Evolutionary conservation across 2,888 invertebrate species (phyloP), one percentile per base, ranked within the genome.

Genomic region (Eustalomyia histrio): DNA sequence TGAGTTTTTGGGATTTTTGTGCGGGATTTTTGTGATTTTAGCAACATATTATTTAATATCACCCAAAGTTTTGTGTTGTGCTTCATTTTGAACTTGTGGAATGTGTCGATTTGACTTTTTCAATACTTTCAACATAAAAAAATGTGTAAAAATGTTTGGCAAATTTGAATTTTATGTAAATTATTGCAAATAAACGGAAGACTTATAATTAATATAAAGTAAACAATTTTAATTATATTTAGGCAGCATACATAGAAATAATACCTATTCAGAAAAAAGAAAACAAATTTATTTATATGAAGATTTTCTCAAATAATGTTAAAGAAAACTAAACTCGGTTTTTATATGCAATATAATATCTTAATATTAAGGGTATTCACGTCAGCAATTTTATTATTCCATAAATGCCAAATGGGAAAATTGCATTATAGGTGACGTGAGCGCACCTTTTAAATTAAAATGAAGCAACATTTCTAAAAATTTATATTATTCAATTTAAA

Each of bases 61-160:
- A 74, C 73, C 74, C 58, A 79, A 75, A 65, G 21, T 39, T 17
- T 55, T 53, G 18, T 57, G 29, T 52, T 67, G 75, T 60, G 53
- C 61, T 65, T 57, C 16, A 64, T 76, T 76, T 76, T 82, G 61
- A 71, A 82, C 75, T 79, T 82, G 74, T 60, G 79, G 78, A 82
- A 82, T 82, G 78, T 72, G 33, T 29, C 53, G 14, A 61, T 55
- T 68, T 16, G 12, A 10, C 43, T 52, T 12, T 33, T 55, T 17
- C 33, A 52, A 63, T 47, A 71, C 9, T 12, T 43, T 55, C 21
- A 60, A 29, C 12, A 73, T 24, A 55, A 60, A 12, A n/a, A 39
- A 29, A 16, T 33, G 14, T 68, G 12, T 61, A 53, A 10, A 58
- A n/a, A 71, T 69, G 33, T 50, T 58, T 43, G 43, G 43, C 43